A percentile compares a stretch with the other conserved stretches of the same genome.
Evolutionary conservation across 2,797 vertebrate species (phyloP).

Genomic region (Buceros bicornis): DNA sequence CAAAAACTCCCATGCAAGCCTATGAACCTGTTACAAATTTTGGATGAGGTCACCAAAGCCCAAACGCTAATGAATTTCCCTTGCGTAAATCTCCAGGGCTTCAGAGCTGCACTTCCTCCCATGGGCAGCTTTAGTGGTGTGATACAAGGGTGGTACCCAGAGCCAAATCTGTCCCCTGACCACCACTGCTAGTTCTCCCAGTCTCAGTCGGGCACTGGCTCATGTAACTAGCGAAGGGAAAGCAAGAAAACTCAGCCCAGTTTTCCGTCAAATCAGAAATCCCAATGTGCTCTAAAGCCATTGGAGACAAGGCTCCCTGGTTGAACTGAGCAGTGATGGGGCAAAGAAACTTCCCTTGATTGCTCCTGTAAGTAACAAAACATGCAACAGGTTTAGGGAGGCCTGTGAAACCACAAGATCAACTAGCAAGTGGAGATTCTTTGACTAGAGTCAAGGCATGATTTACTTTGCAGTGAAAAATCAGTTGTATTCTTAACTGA

Average conservation of each 20-base stretch:
- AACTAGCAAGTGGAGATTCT: not conserved
- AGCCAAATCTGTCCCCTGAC: not conserved
- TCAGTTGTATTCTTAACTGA: not conserved
- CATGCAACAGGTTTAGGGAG: not conserved
- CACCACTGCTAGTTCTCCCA: not conserved
- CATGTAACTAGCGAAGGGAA: not conserved
- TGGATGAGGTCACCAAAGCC: not conserved
- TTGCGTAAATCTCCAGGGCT: not conserved
- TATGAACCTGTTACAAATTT: not conserved
- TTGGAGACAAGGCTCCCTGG: not conserved
- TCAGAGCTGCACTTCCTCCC: not conserved
- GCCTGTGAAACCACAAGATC: not conserved
- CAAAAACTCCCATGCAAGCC: not conserved
- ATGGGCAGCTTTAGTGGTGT: not conserved
- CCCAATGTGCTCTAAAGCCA: slow-evolving; percentile 38
- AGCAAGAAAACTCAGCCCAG: slow-evolving; percentile 3
- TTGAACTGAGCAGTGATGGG: not conserved
- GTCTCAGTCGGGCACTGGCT: slow-evolving; percentile 6
- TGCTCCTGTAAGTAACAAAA: not conserved
- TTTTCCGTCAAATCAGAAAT: slow-evolving; percentile 50
- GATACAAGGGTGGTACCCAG: not conserved
- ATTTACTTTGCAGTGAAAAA: not conserved
- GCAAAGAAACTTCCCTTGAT: slow-evolving; percentile 6
- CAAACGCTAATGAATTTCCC: not conserved
- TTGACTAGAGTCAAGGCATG: not conserved